These are phyloP conservation scores for Bolborhynchus lineola DNA, from an alignment of 2,113 vertebrate genomes.

Conservation along the genomic window DNA sequence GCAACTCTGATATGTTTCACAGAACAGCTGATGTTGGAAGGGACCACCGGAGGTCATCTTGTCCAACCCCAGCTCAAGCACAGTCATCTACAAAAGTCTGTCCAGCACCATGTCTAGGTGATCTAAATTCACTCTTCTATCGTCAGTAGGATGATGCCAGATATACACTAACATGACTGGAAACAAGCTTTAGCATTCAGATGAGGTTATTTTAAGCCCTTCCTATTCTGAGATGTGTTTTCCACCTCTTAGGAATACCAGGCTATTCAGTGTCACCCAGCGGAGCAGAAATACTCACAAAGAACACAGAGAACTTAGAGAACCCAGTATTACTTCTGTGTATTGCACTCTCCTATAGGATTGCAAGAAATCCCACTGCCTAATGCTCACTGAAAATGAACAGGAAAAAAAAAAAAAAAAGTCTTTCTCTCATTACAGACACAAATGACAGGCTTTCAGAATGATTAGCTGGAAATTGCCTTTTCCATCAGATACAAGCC, in stretches of 20 bases:
- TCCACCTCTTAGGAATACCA: background rate
- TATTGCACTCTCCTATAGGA: background rate
- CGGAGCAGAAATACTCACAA: background rate
- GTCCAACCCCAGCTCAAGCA: fast-evolving
- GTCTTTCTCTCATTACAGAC: conserved; percentile 24
- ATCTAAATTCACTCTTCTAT: background rate
- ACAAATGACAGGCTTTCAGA: conserved; percentile 53
- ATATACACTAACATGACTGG: background rate
- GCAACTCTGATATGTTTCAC: background rate
- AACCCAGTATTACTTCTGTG: background rate
- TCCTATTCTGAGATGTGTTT: background rate
- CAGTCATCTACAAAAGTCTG: background rate
- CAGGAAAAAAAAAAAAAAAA: background rate
- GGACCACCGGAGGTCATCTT: background rate
- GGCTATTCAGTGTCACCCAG: background rate
- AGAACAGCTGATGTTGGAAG: background rate
- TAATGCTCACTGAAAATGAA: conserved; percentile 28
- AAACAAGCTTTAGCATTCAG: background rate
- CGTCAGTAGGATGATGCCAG: background rate
- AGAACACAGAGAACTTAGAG: background rate
- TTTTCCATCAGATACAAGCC: conserved; percentile 52
- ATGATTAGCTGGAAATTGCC: conserved; percentile 58
- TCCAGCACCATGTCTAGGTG: background rate
- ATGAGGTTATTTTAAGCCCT: background rate
- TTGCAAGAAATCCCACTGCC: background rate